Evolutionary conservation across 2,888 invertebrate species (phyloP).

Genomic region (Lamellibrachia columna): DNA sequence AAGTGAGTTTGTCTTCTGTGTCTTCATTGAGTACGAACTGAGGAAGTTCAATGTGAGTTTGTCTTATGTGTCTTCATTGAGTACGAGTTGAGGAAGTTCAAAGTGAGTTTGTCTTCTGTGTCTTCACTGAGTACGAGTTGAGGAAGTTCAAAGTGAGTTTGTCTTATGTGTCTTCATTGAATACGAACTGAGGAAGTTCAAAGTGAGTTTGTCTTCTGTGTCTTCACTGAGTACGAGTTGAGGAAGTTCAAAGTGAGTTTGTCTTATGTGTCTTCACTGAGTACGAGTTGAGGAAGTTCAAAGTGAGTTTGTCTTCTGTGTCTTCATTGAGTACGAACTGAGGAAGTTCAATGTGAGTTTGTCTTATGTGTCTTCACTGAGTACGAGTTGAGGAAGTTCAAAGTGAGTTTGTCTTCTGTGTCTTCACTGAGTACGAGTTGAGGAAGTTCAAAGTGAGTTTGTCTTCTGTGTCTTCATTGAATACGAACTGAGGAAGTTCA

Average conservation of each 20-base stretch:
- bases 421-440: slow-evolving; percentile 61
- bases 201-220: slow-evolving; percentile 58
- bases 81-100: slow-evolving; percentile 68
- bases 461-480: slow-evolving; percentile 84
- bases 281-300: slow-evolving; percentile 68
- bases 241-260: slow-evolving; percentile 68
- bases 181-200: slow-evolving; percentile 76
- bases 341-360: slow-evolving; percentile 68
- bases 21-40: no score
- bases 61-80: no score
- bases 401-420: slow-evolving; percentile 58
- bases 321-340: slow-evolving; percentile 61
- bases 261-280: no score
- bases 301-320: slow-evolving; percentile 58
- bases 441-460: slow-evolving; percentile 68
- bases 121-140: slow-evolving; percentile 61
- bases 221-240: slow-evolving; percentile 61
- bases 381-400: slow-evolving; percentile 68
- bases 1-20: no score
- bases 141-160: slow-evolving; percentile 68
- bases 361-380: no score
- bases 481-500: slow-evolving; percentile 76
- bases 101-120: slow-evolving; percentile 58
- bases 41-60: slow-evolving; percentile 68
- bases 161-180: slow-evolving; percentile 84